Evolutionary conservation across 2,797 vertebrate genomes (phyloP), one percentile per base, ranked within the genome.

Genomic region (Pseudopleuronectes americanus): DNA sequence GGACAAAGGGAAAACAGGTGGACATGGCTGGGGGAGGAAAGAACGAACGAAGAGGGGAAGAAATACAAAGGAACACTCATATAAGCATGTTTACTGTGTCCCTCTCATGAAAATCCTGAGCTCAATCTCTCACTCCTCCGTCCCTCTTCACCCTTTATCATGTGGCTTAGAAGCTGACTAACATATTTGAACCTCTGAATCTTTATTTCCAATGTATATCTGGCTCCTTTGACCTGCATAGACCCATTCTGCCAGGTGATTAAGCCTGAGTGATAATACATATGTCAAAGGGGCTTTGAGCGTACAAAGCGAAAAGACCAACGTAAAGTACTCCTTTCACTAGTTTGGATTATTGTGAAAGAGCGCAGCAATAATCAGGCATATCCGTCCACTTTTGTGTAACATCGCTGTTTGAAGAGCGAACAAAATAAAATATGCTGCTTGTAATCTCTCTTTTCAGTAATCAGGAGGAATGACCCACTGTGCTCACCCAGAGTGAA

Each of bases 361-460:
- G 87, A 89, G 22, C 51, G 3, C 3, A 49, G 81, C 64, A 84
- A 85, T 83, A 83, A 84, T 82, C 79, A 76, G 75, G 76, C 61
- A 84, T 74, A 89, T 88, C 84, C 78, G 55, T 87, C 69, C 71
- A 77, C 76, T 78, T 84, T 88, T 86, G 83, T 87, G 68, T 23
- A 68, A 76, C 80, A 57, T 71, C 28, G 19, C 57, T 70, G 81
- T 86, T 88, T 89, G 82, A 87, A 77, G 68, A 84, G 84, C 0
- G 69, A 88, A 87, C 86, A 88, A 88, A 91, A 91, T 89, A 84
- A 90, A 90, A 89, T 86, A 91, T 88, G 88, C 83, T 64, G 76
- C 75, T 53, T 51, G 68, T 92, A 92, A 93, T 91, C 90, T 86
- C 83, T 62, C 82, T 81, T 81, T 90, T 91, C 79, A 91, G 24